Base-by-base conservation (phyloP, 2,797 vertebrate genomes). In the Anguilla pacifica region DNA sequence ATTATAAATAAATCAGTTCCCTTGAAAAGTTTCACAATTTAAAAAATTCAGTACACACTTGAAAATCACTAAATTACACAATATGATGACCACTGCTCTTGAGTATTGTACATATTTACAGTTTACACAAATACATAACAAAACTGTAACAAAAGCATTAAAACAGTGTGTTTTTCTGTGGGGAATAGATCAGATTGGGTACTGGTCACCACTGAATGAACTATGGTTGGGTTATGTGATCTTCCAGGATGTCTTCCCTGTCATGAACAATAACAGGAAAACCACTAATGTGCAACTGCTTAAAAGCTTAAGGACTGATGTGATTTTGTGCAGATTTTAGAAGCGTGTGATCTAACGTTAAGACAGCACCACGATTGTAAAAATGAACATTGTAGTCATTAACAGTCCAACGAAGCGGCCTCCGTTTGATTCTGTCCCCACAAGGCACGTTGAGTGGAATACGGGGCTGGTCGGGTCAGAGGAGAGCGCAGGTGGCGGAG, bases 401-500 rank as follows among this genome's bases (percentile, higher is more conserved):
- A 55, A 49, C 6, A 85, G 49, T 79, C 70, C 87, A 79, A 55
- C 57, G 31, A n/a, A 31, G 55, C 31, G 84, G 13, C 83, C 49
- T 49, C 79, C 67, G 28, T 53, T 53, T 83, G 35, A 15, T 11
- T 77, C 35, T 49, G 9, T 46, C 9, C 31, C 53, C 31, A 53
- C 17, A 82, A 86, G 87, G 87, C 87, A 88, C 84, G 46, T 55
- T 51, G 87, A 82, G 55, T 79, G 7, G 43, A 55, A 25, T 6
- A 17, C 31, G 28, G 3, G 49, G 5, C 17, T 82, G 6, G 4
- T 43, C n/a, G 35, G 53, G 6, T 96, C 90, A 99, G 64, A 99
- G 95, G 84, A 99, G 10, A 74, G 82, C 28, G 91, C 97, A 98
- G 9, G 96, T 96, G 86, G 96, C 96, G 5, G 96, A 97, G 92